These are phyloP conservation scores for Tetramorium simillimum DNA, from an alignment of 1,140 invertebrate species.

Conservation along the genomic window DNA sequence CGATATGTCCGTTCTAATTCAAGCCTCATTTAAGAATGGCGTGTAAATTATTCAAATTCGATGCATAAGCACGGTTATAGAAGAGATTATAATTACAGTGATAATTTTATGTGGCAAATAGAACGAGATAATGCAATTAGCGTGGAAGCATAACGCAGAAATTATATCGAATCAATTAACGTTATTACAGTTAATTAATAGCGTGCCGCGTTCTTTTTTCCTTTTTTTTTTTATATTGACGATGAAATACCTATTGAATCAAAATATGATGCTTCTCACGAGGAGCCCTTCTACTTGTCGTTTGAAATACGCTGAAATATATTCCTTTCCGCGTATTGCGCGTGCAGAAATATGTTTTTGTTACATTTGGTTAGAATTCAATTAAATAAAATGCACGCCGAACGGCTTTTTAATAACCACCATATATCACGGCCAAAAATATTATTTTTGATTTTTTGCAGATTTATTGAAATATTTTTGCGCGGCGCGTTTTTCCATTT, in stretches of 20 bases:
- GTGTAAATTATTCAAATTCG: constrained; percentile 43
- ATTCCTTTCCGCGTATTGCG: neutral
- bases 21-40: neutral
- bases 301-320: constrained; percentile 2
- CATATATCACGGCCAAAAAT: constrained; percentile 29
- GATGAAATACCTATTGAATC: constrained; percentile 16
- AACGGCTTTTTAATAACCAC: constrained; percentile 44
- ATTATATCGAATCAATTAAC: constrained; percentile 33
- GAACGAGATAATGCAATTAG: constrained; percentile 30
- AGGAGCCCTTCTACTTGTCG: neutral
- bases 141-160: constrained; percentile 10
- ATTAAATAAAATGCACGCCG: constrained; percentile 29
- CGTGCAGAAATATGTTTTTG: constrained; percentile 25
- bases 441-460: constrained; percentile 33
- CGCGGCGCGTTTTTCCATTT: constrained; percentile 22
- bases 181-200: constrained; percentile 33
- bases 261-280: neutral
- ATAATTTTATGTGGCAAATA: constrained; percentile 42
- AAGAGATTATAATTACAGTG: constrained; percentile 23
- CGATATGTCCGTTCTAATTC: constrained; percentile 12
- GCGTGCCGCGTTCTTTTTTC: neutral
- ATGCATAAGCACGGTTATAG: neutral
- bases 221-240: neutral
- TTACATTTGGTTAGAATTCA: constrained; percentile 31
- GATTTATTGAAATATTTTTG: constrained; percentile 58